Evolutionary conservation across 2,797 vertebrate genomes (phyloP).

Genomic region (Pseudotriccus pelzelni): DNA sequence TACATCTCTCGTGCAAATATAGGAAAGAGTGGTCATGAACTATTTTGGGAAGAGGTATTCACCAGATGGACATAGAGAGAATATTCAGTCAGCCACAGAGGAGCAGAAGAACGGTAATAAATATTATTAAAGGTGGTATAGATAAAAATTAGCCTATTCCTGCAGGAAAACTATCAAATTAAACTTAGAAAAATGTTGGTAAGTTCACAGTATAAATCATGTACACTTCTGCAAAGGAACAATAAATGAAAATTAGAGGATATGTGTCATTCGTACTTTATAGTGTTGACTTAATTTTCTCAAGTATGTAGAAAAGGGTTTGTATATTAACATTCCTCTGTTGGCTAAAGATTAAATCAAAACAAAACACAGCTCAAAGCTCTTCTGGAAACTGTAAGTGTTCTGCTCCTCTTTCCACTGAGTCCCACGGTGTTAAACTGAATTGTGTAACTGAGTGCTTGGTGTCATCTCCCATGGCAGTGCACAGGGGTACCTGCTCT

Average conservation of each 20-base stretch:
- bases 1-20: neutral
- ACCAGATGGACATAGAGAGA: conserved; percentile 38
- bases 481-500: neutral
- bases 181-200: conserved; percentile 9
- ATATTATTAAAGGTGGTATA: conserved; percentile 34
- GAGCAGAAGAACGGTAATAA: conserved; percentile 41
- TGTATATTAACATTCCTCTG: neutral
- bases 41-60: conserved; percentile 37
- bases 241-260: conserved; percentile 4
- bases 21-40: conserved; percentile 14
- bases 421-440: neutral
- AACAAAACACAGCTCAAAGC: neutral
- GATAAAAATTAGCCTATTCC: conserved; percentile 23
- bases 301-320: neutral
- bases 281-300: neutral
- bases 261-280: neutral
- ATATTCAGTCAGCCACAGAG: conserved; percentile 34
- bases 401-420: neutral
- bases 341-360: neutral
- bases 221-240: neutral
- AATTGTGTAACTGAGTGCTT: neutral
- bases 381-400: neutral
- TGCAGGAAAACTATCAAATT: neutral
- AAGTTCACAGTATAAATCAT: neutral
- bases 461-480: neutral